Percentiles rank a stretch among this genome's conserved stretches.
Evolutionary conservation across 2,888 invertebrate species (phyloP).

Genomic region (Eupithecia tripunctaria): DNA sequence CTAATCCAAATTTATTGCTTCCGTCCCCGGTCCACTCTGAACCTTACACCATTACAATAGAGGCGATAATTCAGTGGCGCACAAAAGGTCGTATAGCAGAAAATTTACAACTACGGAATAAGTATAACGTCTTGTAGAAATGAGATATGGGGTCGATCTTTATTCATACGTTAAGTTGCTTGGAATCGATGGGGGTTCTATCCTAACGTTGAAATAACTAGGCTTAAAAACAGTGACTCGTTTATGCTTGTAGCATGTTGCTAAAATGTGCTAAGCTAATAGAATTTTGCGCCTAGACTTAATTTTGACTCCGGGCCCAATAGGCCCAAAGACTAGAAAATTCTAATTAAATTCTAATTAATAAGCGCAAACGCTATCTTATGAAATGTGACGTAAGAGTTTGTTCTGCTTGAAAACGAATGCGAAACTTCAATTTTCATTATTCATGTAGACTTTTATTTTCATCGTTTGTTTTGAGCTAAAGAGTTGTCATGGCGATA

Average conservation of each 20-base stretch:
- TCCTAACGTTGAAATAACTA: not conserved
- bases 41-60: not conserved
- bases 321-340: no score
- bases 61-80: slow-evolving; percentile 29
- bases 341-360: no score
- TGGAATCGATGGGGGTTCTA: not conserved
- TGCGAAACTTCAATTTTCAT: no score
- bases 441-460: not conserved
- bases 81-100: slow-evolving; percentile 51
- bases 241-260: not conserved
- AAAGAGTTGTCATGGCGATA: not conserved
- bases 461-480: not conserved
- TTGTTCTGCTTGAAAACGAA: no score
- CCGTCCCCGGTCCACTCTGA: slow-evolving; percentile 21
- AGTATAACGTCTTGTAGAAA: slow-evolving; percentile 69
- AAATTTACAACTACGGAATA: slow-evolving; percentile 74
- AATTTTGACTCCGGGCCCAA: no score
- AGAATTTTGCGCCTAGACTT: no score
- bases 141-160: slow-evolving; percentile 73
- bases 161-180: slow-evolving; percentile 63
- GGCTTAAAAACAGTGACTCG: not conserved
- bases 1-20: slow-evolving; percentile 46
- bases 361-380: no score
- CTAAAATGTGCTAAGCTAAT: no score
- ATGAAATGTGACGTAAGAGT: no score